Evolutionary conservation across 2,888 invertebrate species (phyloP).

Genomic region (Mimumesa dahlbomi): DNA sequence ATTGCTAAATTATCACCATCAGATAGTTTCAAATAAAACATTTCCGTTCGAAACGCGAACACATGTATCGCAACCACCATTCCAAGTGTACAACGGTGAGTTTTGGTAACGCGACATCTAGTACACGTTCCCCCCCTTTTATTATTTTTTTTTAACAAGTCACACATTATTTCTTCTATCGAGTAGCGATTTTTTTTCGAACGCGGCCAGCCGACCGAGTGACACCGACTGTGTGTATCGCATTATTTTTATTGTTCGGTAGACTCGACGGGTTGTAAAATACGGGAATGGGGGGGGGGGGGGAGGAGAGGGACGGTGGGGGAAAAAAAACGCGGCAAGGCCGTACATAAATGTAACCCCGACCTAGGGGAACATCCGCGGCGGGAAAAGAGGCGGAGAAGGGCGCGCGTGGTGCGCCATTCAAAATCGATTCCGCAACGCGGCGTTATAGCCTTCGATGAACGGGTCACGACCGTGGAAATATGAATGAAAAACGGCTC

Average conservation of each 20-base stretch:
- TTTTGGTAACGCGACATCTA: too few relatives aligned
- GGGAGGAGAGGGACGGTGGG: too few relatives aligned
- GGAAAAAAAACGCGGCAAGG: constrained; percentile 48
- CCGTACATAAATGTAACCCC: constrained; percentile 73
- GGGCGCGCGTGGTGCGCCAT: constrained; percentile 63
- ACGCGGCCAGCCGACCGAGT: neutral
- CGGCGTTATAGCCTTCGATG: constrained; percentile 72
- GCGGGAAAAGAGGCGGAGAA: constrained; percentile 60
- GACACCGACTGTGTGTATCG: constrained; percentile 16
- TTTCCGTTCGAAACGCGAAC: too few relatives aligned
- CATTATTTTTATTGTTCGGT: constrained; percentile 45
- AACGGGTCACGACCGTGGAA: constrained; percentile 71
- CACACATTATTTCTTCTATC: too few relatives aligned
- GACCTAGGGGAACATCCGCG: constrained; percentile 72
- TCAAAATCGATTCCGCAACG: constrained; percentile 74
- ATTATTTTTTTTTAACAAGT: too few relatives aligned
- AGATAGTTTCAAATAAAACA: too few relatives aligned
- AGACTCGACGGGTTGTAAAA: constrained; percentile 49
- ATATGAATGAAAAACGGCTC: constrained; percentile 75
- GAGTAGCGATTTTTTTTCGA: constrained; percentile 1
- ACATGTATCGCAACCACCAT: too few relatives aligned
- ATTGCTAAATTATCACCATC: too few relatives aligned
- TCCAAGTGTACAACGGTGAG: too few relatives aligned
- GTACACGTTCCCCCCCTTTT: too few relatives aligned
- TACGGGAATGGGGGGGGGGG: too few relatives aligned